Evolutionary conservation across 1,140 invertebrate species (phyloP), one percentile per base, ranked within the genome.

Genomic region (Panagrolaimus sp.): DNA sequence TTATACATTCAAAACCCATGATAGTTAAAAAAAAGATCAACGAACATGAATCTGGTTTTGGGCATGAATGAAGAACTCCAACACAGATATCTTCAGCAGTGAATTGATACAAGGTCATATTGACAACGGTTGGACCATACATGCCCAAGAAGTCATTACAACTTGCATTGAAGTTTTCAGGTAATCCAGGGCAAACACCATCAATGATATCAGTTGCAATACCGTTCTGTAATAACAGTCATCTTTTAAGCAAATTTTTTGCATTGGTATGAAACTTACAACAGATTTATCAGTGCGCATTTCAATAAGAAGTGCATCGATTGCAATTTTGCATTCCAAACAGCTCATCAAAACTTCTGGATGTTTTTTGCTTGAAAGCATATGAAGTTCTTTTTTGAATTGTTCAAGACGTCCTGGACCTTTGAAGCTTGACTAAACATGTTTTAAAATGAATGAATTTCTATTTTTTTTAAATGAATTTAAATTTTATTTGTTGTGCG

Each of bases 31-130:
- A 38, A 38, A 38, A 7, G 2, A 2, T 2, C 2, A 38, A 38
- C 68, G 46, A 26, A 70, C 68, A 70, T 14, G 58, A 32, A 10
- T 26, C 58, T 9, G 71, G 26, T 28, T 52, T 44, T 64, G 63
- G 63, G 63, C 69, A 71, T 24, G 55, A 47, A 68, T 71, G 69
- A 32, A 71, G 47, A 4, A 15, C 45, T 4, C 32, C 32, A 17
- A 32, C 28, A 28, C 69, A 71, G 7, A 71, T 28, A 15, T 28
- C 44, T 26, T 69, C 17, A n/a, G 72, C 26, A 43, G 70, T 74
- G 8, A 73, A 43, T 67, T 74, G 73, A 32, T 63, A 45, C 26
- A 73, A 43, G 12, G 73, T 65, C 73, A 74, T 64, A n/a, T 72
- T 55, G 52, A 74, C 71, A 21, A 69, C 71, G 28, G 73, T 55